Base-by-base conservation (phyloP, 2,888 invertebrate genomes). In the Junonia oenone region DNA sequence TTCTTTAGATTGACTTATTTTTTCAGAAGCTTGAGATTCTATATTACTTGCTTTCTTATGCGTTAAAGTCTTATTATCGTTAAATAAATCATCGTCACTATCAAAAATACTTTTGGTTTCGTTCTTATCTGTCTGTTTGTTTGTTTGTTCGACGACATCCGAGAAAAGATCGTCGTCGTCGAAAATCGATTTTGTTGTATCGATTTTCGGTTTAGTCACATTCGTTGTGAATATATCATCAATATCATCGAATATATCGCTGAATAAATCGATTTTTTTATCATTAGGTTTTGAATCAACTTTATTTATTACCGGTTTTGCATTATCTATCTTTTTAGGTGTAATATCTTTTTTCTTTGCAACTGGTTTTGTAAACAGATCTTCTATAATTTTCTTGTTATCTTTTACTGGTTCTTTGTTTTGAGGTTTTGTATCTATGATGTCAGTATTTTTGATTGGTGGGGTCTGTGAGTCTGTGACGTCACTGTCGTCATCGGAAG, bases 231-330 rank as follows among this genome's bases (percentile, higher is more conserved):
- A 89, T 45, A 88, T 82, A 71, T 89, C 83, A 63, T 89, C 88
- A 3, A 87, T 81, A 62, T 90, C 89, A 75, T 89, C 90, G 63
- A 90, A 90, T 49, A 90, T 76, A 63, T 88, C 87, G 58, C 72
- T 81, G 45, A 88, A 87, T 3, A 85, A 58, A 69, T 89, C 85
- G 15, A 81, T 66, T 62, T 78, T 81, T n/a, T n/a, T 33, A 55
- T 73, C 61, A 15, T 54, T 60, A 6, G 40, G 1, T 15, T 54
- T 54, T 26, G 5, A 8, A n/a, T 43, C 26, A 43, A 26, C n/a
- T 37, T 15, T 27, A 22, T 13, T 38, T 26, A 37, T 29, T 17
- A 31, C 17, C 49, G 31, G 61, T 55, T 45, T 56, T 55, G 59
- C 61, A 62, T 46, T 63, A 52, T 63, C 56, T 51, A 37, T 51